These are phyloP conservation scores for Paradoxurus hermaphroditus DNA, from an alignment of 2,113 vertebrate genomes.

Conservation along the genomic window DNA sequence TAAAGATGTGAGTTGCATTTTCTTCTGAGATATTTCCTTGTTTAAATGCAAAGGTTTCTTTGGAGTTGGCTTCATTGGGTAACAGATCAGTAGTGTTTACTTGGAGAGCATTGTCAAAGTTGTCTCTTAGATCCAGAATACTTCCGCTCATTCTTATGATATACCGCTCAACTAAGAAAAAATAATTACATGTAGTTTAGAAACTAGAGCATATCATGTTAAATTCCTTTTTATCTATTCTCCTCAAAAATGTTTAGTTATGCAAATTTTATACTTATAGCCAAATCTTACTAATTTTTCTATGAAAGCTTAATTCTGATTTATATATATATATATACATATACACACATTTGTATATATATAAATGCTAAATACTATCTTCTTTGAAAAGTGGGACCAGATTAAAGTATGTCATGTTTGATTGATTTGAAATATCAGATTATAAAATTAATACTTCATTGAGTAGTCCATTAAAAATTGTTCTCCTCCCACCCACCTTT, in stretches of 20 bases:
- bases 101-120: constrained; percentile 70
- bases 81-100: constrained; percentile 68
- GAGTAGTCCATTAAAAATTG: neutral
- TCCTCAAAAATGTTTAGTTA: neutral
- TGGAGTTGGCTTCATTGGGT: constrained; percentile 65
- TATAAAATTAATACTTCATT: neutral
- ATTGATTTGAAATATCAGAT: neutral
- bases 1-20: constrained; percentile 76
- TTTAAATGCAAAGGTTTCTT: constrained; percentile 75
- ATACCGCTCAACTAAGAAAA: constrained; percentile 77
- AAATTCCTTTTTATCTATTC: neutral
- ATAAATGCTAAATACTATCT: neutral
- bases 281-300: neutral
- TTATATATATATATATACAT: too few relatives aligned
- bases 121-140: constrained; percentile 67
- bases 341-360: too few relatives aligned
- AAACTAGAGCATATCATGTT: neutral
- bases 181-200: constrained; percentile 19
- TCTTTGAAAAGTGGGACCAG: neutral
- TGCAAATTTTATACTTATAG: neutral
- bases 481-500: neutral
- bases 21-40: constrained; percentile 39
- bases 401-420: neutral
- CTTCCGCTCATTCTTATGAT: constrained; percentile 80
- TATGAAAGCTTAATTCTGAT: neutral